Evolutionary conservation across 2,888 invertebrate species (phyloP), one percentile per base, ranked within the genome.

Genomic region (Hypsopygia costalis): DNA sequence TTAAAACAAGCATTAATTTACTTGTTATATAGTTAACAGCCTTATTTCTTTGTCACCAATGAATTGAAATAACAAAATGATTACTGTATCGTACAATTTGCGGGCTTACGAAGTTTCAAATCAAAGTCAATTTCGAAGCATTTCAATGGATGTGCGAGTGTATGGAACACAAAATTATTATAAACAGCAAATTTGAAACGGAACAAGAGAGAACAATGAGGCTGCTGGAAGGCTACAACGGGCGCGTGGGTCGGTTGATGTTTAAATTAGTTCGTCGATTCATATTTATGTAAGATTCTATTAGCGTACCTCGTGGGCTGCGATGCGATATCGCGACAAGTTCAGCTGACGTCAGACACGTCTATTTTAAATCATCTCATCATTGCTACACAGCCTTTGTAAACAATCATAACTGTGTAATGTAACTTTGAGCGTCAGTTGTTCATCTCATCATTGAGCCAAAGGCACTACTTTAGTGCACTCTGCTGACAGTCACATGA

Each of bases 301-400:
- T 58, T 52, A 58, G 44, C 48, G 46, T 45, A 42, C 46, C 38
- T 36, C 51, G 74, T 77, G 69, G 75, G 77, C 47, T 28, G 41
- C 41, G 63, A 4, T 53, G 48, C 53, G 42, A 59, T 16, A 58
- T 51, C 57, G 55, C 53, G 52, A 52, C 44, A 46, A 47, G 47
- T 49, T 38, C 58, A 62, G 58, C 57, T 62, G 60, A 59, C 48
- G 40, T 52, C 16, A 46, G 48, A 42, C 66, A 81, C 63, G 37
- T 64, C 69, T 81, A 78, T 80, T 80, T 81, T 70, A 52, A 60
- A 50, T 59, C 58, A 46, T 47, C 44, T 41, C 49, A 55, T 66
- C 60, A 55, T 58, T 59, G 47, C 16, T 36, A 11, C 6, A 30
- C 25, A 4, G 22, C 21, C 29, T 37, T 25, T 33, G 22, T 33